A percentile compares a stretch with the other conserved stretches of the same genome.
phyloP scores from a whole-genome alignment of 2,888 invertebrate genomes.

The Rotaria socialis region DNA sequence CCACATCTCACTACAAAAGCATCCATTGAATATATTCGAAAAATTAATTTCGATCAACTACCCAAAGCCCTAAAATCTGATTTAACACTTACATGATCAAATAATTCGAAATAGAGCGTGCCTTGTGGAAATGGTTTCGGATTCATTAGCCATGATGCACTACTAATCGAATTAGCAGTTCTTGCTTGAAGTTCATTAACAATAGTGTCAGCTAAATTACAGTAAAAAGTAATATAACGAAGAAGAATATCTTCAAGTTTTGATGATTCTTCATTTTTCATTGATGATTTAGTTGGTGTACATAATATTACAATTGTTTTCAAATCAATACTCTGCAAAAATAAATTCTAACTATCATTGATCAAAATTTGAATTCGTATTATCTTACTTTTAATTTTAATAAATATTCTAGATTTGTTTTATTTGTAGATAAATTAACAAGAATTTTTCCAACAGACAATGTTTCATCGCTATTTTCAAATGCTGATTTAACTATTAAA shows the following conservation, averaged over 20 bases:
- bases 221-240: constrained; percentile 9
- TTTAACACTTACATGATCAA: background rate
- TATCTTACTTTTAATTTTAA: background rate
- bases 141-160: background rate
- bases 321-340: background rate
- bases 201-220: background rate
- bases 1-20: no score
- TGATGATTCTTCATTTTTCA: background rate
- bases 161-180: background rate
- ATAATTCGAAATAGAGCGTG: background rate
- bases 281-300: background rate
- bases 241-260: background rate
- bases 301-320: background rate
- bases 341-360: background rate
- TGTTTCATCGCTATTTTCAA: background rate
- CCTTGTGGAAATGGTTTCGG: background rate
- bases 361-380: background rate
- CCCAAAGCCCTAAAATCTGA: background rate
- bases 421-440: constrained; percentile 32
- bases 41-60: no score
- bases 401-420: background rate
- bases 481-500: background rate
- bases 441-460: background rate
- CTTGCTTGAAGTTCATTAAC: background rate
- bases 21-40: no score